phyloP scores from a whole-genome alignment of 2,797 vertebrate species.

The Poeciliopsis presidionis region DNA sequence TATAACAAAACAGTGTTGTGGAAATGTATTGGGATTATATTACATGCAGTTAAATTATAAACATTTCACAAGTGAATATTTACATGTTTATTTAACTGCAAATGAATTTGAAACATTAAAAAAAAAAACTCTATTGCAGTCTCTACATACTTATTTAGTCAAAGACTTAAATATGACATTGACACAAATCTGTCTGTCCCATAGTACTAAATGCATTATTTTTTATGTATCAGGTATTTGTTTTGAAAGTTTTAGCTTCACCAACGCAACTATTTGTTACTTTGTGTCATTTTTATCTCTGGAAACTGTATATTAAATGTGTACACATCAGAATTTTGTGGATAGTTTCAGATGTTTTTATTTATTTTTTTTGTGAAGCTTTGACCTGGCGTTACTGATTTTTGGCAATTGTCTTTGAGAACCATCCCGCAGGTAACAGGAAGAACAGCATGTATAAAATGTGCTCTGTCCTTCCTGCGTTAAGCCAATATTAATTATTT shows the following conservation, averaged over 20 bases:
- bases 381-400: not conserved
- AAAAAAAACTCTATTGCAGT: not conserved
- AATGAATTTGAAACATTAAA: not conserved
- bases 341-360: not conserved
- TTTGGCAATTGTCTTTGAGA: not conserved
- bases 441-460: not conserved
- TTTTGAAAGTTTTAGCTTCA: not conserved
- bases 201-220: not conserved
- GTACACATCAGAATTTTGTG: not conserved
- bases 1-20: not conserved
- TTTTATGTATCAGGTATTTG: not conserved
- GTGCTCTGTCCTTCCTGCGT: not conserved
- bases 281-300: not conserved
- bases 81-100: not conserved
- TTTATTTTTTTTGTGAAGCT: not conserved
- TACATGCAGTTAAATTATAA: not conserved
- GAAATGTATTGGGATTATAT: not conserved
- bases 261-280: not conserved
- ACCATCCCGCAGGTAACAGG: not conserved
- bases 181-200: not conserved
- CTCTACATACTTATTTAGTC: not conserved
- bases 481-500: not conserved
- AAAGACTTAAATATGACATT: not conserved
- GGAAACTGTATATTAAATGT: not conserved
- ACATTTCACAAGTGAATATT: not conserved